Conservation (phyloP, 2,113 vertebrate species). For the Pedetes capensis region DNA sequence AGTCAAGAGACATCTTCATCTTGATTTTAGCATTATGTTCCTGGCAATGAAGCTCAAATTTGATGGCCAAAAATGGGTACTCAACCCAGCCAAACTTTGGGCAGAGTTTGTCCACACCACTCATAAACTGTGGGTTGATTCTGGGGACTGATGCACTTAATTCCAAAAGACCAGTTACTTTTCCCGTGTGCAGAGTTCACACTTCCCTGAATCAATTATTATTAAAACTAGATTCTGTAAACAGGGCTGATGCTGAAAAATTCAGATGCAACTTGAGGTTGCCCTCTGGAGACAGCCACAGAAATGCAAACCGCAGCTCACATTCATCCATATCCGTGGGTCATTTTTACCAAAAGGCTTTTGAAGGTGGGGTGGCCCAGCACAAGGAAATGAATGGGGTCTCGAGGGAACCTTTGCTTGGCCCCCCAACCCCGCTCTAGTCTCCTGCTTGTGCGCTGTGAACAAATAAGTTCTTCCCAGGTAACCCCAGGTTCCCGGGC, state of each 20-base stretch:
- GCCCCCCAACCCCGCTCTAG: fast-evolving
- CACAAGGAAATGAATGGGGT: not conserved
- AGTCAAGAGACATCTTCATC: not conserved
- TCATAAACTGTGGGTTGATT: not conserved
- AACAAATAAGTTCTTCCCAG: not conserved
- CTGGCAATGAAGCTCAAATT: not conserved
- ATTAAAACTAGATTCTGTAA: not conserved
- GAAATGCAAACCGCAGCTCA: not conserved
- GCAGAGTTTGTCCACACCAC: not conserved
- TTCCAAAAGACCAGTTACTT: not conserved
- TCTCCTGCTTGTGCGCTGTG: not conserved
- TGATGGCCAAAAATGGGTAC: not conserved
- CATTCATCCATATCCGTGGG: fast-evolving
- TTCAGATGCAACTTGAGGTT: not conserved
- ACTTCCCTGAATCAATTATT: not conserved
- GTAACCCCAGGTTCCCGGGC: not conserved
- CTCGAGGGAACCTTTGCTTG: not conserved
- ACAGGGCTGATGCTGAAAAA: not conserved
- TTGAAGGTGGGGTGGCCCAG: not conserved
- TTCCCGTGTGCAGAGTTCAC: not conserved
- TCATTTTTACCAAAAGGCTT: not conserved
- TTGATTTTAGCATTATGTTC: not conserved
- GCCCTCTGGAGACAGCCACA: not conserved
- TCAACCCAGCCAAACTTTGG: not conserved
- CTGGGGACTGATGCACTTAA: not conserved